Evolutionary conservation across 2,113 vertebrate species (phyloP), one percentile per base, ranked within the genome.

Genomic region (Paracanthobrama guichenoti): DNA sequence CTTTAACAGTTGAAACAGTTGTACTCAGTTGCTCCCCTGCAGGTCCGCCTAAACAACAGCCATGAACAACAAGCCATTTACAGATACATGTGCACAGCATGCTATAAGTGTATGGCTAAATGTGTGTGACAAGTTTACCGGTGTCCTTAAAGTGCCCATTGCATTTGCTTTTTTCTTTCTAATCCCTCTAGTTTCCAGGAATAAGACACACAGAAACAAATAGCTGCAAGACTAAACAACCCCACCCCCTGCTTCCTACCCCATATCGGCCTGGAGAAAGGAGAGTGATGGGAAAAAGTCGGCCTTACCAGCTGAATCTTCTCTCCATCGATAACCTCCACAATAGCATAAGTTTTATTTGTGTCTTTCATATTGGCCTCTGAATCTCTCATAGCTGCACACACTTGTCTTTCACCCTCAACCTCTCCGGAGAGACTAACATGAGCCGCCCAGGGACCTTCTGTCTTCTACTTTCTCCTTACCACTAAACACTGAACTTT

Each of bases 231-330:
- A 50, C 55, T 59, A 57, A 64, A 60, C 80, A 60, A 79, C 11
- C 31, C 64, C 26, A 11, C 39, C 13, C 18, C 57, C 18, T 10
- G 2, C 62, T 76, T 62, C 62, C 48, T 71, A 14, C 22, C 26
- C 14, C 53, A 44, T 31, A 39, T 26, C 20, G 31, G 16, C n/a
- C 53, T 79, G 20, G 6, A 64, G 28, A 60, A 64, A 76, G 16
- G 44, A 64, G 4, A 75, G 10, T 69, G 42, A 77, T 4, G 44
- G 60, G 11, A 57, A 74, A 46, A 44, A 66, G 84, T 59, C 39
- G 64, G 79, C 62, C 94, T 95, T 93, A 95, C 95, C 94, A 94
- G 91, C 88, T 95, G 94, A 86, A 95, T 94, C 85, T 95, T 92
- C 88, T 95, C 92, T 87, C 94, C 93, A 88, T 95, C 92, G 69